Percentiles rank a stretch among this genome's conserved stretches.
These are phyloP conservation scores for Craseonycteris thonglongyai DNA, from an alignment of 2,113 vertebrate species.

Conservation along the genomic window DNA sequence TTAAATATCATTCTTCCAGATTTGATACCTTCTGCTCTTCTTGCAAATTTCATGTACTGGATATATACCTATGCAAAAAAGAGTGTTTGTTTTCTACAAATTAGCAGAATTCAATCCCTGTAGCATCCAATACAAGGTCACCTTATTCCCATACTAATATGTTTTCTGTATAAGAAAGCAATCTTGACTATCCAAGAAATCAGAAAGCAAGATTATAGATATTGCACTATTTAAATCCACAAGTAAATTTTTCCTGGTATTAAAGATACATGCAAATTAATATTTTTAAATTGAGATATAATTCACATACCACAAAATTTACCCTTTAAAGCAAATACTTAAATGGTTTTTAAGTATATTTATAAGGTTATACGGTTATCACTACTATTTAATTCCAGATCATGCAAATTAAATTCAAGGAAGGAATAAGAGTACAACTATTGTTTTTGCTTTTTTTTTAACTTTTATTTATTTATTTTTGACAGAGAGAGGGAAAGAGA, in stretches of 20 bases:
- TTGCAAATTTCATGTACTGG: conserved; percentile 99
- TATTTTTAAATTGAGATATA: not conserved
- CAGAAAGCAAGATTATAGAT: not conserved
- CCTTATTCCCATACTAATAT: not conserved
- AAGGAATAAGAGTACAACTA: not conserved
- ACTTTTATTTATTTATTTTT: too few species aligned
- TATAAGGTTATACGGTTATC: not conserved
- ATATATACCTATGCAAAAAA: conserved; percentile 88
- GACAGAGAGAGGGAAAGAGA: too few species aligned
- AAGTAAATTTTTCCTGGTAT: not conserved
- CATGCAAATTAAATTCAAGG: conserved; percentile 10
- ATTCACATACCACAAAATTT: conserved; percentile 19
- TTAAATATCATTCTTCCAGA: conserved; percentile 98
- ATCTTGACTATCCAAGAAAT: conserved; percentile 28
- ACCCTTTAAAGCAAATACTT: not conserved
- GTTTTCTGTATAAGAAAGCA: not conserved
- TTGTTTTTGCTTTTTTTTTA: too few species aligned
- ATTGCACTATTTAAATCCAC: not conserved
- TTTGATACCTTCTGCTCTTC: conserved; percentile 98
- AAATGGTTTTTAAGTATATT: not conserved
- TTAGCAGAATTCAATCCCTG: not conserved
- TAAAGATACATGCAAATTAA: not conserved
- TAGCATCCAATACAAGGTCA: not conserved
- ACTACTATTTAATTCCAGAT: not conserved
- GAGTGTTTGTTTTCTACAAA: not conserved